A percentile compares a stretch with the other conserved stretches of the same genome.
phyloP scores from a whole-genome alignment of 2,888 invertebrate genomes.

The Agriopis leucophaearia region DNA sequence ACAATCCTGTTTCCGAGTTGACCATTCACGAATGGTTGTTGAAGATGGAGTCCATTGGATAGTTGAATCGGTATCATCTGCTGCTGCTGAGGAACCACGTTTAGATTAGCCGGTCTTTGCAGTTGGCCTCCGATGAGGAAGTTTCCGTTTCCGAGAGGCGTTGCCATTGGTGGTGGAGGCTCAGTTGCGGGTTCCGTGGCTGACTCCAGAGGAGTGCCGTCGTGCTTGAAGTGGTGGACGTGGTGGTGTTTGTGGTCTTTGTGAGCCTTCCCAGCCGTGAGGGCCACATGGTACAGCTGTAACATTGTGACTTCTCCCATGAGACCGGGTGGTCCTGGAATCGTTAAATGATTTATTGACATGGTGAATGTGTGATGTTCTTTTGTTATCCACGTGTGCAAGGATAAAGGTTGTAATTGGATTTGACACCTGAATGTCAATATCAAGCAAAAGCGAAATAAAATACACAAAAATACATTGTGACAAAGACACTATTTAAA shows the following conservation, averaged over 20 bases:
- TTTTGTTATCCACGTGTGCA: not conserved
- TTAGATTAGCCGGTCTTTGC: conserved; percentile 85
- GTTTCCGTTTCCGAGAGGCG: conserved; percentile 82
- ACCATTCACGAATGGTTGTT: conserved; percentile 88
- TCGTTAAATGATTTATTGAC: not conserved
- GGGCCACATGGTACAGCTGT: conserved; percentile 92
- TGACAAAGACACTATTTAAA: too few species aligned
- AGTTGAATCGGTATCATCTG: conserved; percentile 72
- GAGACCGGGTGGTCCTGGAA: conserved; percentile 88
- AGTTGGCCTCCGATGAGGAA: conserved; percentile 89
- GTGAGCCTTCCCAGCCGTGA: conserved; percentile 95
- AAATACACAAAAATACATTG: too few species aligned
- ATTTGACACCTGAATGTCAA: too few species aligned
- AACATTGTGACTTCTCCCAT: conserved; percentile 93
- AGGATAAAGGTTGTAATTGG: too few species aligned
- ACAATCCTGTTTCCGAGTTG: conserved; percentile 87
- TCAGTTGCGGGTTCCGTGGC: conserved; percentile 87
- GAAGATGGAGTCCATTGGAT: conserved; percentile 81
- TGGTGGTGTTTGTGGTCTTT: conserved; percentile 95
- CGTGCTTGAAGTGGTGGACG: conserved; percentile 92
- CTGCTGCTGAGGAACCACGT: conserved; percentile 72
- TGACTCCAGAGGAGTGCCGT: conserved; percentile 88
- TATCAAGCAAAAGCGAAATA: too few species aligned
- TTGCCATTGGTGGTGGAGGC: conserved; percentile 77
- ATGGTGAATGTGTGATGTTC: not conserved